A percentile compares a stretch with the other conserved stretches of the same genome.
Evolutionary conservation across 2,888 invertebrate species (phyloP).

Genomic region (Anorthoa munda): DNA sequence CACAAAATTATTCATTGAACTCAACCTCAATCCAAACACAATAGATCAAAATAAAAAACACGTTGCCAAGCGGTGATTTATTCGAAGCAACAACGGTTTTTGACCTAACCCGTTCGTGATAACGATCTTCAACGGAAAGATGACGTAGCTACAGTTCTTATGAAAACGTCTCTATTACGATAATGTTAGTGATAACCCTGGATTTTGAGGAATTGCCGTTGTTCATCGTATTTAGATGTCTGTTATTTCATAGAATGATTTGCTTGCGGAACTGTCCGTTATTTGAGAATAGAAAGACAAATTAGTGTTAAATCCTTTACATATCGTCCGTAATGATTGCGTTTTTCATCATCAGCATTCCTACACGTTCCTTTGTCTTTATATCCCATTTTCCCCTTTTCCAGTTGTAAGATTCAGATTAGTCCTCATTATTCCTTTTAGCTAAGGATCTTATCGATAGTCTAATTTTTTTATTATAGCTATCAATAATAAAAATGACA

Average conservation of each 20-base stretch:
- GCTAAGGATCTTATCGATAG: neutral
- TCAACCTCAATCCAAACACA: constrained; percentile 11
- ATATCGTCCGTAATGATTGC: neutral
- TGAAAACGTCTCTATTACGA: constrained; percentile 43
- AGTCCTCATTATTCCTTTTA: neutral
- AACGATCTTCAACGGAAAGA: constrained; percentile 51
- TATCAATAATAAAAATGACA: no score
- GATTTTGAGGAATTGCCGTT: constrained; percentile 33
- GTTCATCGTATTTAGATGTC: constrained; percentile 40
- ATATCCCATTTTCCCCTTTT: neutral
- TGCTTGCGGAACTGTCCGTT: neutral
- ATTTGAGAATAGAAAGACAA: neutral
- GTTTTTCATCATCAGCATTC: neutral
- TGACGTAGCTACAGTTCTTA: constrained; percentile 41
- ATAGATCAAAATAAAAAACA: constrained; percentile 30
- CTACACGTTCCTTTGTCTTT: neutral
- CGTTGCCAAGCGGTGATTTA: constrained; percentile 24
- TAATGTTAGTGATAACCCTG: constrained; percentile 41
- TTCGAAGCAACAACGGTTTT: constrained; percentile 30
- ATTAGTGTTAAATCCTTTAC: neutral
- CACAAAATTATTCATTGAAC: constrained; percentile 9
- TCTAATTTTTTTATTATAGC: neutral
- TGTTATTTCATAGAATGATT: neutral
- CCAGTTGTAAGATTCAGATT: neutral
- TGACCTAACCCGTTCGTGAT: constrained; percentile 48